A percentile compares a stretch with the other conserved stretches of the same genome.
phyloP scores from a whole-genome alignment of 1,140 invertebrate species.

The Copidosoma floridanum region DNA sequence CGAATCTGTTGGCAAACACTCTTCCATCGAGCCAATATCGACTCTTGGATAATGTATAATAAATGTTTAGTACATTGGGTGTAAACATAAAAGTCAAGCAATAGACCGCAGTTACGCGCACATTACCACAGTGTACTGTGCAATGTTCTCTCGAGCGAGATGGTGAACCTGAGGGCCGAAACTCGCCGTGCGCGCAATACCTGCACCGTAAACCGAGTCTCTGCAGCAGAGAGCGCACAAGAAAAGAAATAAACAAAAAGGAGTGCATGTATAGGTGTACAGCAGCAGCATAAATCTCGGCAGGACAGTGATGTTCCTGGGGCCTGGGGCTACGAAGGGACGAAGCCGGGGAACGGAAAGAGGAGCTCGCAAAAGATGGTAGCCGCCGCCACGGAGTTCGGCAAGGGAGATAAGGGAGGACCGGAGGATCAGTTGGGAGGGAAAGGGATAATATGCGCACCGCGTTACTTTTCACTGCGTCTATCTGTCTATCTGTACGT shows the following conservation, averaged over 20 bases:
- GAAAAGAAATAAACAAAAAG: too few species aligned
- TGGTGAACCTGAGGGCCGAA: conserved; percentile 37
- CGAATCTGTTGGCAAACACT: too few species aligned
- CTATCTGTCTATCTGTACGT: neutral
- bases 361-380: neutral
- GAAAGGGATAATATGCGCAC: neutral
- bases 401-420: neutral
- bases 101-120: too few species aligned
- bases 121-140: too few species aligned
- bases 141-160: conserved; percentile 32
- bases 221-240: too few species aligned
- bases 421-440: neutral
- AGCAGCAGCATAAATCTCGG: too few species aligned
- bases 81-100: too few species aligned
- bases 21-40: too few species aligned
- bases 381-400: neutral
- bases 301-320: too few species aligned
- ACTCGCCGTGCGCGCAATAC: neutral
- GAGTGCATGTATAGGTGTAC: too few species aligned
- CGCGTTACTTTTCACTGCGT: conserved; percentile 19
- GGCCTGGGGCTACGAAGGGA: neutral
- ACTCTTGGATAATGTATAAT: too few species aligned
- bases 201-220: neutral
- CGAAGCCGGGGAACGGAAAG: neutral
- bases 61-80: too few species aligned